Conservation (phyloP, 2,797 vertebrate genomes). For the Prionace glauca region DNA sequence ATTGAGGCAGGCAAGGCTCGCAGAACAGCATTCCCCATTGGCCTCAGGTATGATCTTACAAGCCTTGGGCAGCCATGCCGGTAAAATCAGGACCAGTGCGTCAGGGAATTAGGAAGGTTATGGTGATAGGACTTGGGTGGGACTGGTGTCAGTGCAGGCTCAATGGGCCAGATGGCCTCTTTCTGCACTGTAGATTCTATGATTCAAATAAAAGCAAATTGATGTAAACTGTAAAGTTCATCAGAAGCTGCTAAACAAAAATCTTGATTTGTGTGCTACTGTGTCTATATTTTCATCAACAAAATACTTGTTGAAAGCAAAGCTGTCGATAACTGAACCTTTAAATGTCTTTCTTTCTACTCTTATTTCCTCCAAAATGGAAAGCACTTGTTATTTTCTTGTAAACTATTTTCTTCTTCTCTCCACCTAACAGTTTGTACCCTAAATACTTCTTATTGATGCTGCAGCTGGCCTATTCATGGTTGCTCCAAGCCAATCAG, state of each 20-base stretch:
- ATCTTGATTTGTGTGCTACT: neutral
- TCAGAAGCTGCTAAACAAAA: neutral
- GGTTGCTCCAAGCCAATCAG: neutral
- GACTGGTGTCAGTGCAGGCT: too few relatives aligned
- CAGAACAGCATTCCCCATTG: too few relatives aligned
- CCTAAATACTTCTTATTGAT: constrained; percentile 17
- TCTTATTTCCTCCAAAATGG: neutral
- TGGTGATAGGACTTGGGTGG: too few relatives aligned
- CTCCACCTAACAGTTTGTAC: neutral
- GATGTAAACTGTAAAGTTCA: too few relatives aligned
- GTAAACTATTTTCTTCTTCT: neutral
- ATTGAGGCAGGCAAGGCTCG: too few relatives aligned
- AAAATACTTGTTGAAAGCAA: neutral
- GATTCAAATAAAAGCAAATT: neutral
- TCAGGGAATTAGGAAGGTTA: too few relatives aligned
- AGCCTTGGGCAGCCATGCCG: too few relatives aligned
- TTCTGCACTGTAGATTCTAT: too few relatives aligned
- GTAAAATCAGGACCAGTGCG: too few relatives aligned
- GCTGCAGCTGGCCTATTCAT: constrained; percentile 31
- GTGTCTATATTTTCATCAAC: neutral
- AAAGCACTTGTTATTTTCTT: constrained; percentile 18
- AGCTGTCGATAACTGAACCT: neutral
- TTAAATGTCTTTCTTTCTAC: neutral
- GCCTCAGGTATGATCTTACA: too few relatives aligned
- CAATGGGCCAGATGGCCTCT: too few relatives aligned